Evolutionary conservation across 1,140 invertebrate species (phyloP).

Genomic region (Panagrolaimus sp.): DNA sequence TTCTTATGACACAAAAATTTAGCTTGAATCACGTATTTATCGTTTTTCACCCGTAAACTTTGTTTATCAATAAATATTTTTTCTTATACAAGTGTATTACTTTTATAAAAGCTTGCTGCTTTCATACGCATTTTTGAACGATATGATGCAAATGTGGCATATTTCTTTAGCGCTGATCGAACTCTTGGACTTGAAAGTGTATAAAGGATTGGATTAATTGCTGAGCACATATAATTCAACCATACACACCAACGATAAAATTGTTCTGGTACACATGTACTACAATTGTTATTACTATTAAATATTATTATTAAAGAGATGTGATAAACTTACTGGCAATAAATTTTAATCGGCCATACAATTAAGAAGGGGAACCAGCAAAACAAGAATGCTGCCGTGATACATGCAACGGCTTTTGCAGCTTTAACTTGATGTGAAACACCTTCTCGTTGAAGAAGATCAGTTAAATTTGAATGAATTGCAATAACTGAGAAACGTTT

Average conservation of each 20-base stretch:
- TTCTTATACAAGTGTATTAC: not conserved
- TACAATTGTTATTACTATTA: not conserved
- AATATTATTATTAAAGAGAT: not conserved
- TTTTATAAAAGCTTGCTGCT: conserved; percentile 6
- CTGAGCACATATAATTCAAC: conserved; percentile 25
- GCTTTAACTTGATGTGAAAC: conserved; percentile 31
- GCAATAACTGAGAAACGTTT: conserved; percentile 28
- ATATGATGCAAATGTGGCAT: not conserved
- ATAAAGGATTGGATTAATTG: conserved; percentile 24
- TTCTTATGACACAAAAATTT: too few relatives aligned
- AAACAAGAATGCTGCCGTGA: conserved; percentile 29
- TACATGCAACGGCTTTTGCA: conserved; percentile 30
- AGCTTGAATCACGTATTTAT: too few relatives aligned
- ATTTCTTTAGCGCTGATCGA: conserved; percentile 11
- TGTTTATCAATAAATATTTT: too few relatives aligned
- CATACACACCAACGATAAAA: conserved; percentile 21
- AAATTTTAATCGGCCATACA: conserved; percentile 21
- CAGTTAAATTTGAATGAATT: conserved; percentile 28
- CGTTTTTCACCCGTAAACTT: too few relatives aligned
- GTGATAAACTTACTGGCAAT: not conserved
- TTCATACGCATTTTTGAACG: not conserved
- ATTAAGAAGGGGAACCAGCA: conserved; percentile 32
- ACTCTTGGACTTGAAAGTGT: conserved; percentile 23
- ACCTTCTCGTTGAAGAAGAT: conserved; percentile 25
- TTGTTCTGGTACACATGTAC: conserved; percentile 16